These are phyloP conservation scores for Bathynomus jamesi DNA, from an alignment of 1,140 invertebrate species.

Conservation along the genomic window DNA sequence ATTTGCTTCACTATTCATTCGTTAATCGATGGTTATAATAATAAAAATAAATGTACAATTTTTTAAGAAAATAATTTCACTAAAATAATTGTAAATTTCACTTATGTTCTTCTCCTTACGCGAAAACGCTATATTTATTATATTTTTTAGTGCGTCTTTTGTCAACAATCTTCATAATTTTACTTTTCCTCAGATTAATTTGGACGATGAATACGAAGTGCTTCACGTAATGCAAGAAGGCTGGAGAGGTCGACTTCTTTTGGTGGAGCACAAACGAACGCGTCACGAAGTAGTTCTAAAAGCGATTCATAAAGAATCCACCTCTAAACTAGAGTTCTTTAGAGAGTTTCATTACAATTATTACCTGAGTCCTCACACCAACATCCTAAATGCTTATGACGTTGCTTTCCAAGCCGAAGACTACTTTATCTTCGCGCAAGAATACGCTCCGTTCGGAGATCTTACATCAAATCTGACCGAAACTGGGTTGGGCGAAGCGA, in stretches of 20 bases:
- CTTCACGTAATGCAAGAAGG: conserved; percentile 12
- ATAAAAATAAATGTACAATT: no score
- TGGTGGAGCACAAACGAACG: conserved; percentile 9
- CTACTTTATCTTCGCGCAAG: conserved; percentile 82
- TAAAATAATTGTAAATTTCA: no score
- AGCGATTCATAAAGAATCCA: conserved; percentile 9
- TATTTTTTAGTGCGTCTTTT: no score
- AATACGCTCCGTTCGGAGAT: conserved; percentile 84
- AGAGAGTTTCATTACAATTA: conserved; percentile 31
- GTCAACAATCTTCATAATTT: no score
- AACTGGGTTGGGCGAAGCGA: conserved; percentile 67
- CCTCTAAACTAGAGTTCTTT: conserved; percentile 15
- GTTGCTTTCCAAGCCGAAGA: conserved; percentile 80
- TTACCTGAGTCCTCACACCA: conserved; percentile 68
- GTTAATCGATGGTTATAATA: no score
- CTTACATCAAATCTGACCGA: conserved; percentile 78
- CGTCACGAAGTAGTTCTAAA: conserved; percentile 8
- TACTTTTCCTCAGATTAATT: conserved; percentile 5
- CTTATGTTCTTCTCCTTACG: no score
- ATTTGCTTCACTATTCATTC: no score
- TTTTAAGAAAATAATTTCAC: no score
- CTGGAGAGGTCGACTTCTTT: conserved; percentile 10
- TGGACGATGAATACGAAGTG: conserved; percentile 13
- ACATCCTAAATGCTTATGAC: conserved; percentile 80
- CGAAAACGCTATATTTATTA: no score